Evolutionary conservation across 2,888 invertebrate genomes (phyloP), one percentile per base, ranked within the genome.

Genomic region (Ischnura elegans): DNA sequence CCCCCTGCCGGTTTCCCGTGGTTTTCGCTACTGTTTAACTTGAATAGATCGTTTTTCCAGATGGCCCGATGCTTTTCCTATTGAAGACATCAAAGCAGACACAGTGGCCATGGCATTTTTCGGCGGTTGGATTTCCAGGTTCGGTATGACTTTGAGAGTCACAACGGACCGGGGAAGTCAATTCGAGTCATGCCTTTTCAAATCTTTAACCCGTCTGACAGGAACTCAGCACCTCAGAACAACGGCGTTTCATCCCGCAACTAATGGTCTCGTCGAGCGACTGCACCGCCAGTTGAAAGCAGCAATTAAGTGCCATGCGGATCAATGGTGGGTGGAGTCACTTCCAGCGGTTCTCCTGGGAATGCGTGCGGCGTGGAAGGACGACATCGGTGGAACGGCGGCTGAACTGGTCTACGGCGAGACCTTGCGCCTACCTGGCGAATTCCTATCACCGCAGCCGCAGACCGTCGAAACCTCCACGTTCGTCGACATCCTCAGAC

Each of bases 21-120:
- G 55, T 55, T 55, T 55, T 55, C 55, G 55, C 5, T 16, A 8
- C 47, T n/a, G n/a, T 10, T 84, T 84, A n/a, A n/a, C n/a, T n/a
- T n/a, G 0, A 93, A 95, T 95, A n/a, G n/a, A n/a, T n/a, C n/a
- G n/a, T n/a, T n/a, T n/a, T n/a, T n/a, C n/a, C n/a, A n/a, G n/a
- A n/a, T n/a, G n/a, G n/a, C n/a, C n/a, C n/a, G n/a, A n/a, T n/a
- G n/a, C n/a, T n/a, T n/a, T n/a, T n/a, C n/a, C n/a, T n/a, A n/a
- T n/a, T n/a, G n/a, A n/a, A n/a, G n/a, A n/a, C n/a, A n/a, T n/a
- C n/a, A 95, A 95, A 0, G 96, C 96, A 0, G 95, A 95, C 93
- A 95, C 95, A 0, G 95, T 95, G n/a, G 95, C 95, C 1, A 95
- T 95, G n/a, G 95, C 95, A 2, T 95, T 96, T 10, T 93, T 95